These are phyloP conservation scores for Florisuga fusca DNA, from an alignment of 2,797 vertebrate genomes.

Conservation along the genomic window DNA sequence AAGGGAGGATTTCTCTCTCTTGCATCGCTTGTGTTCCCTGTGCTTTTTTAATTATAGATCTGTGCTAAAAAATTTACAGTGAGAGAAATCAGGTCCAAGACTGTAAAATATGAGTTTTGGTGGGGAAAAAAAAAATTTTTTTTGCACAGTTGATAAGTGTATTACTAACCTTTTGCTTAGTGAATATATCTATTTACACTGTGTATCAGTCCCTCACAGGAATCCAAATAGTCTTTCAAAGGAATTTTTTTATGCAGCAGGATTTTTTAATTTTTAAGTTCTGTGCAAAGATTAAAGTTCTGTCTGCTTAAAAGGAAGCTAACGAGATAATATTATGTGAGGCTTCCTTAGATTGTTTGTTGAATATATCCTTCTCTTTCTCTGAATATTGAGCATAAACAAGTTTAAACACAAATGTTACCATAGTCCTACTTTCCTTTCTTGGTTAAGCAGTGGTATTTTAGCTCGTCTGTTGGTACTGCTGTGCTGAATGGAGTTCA, in stretches of 20 bases:
- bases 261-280: background rate
- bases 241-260: background rate
- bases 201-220: background rate
- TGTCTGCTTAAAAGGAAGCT: background rate
- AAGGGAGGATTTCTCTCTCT: background rate
- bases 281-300: background rate
- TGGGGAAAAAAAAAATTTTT: background rate
- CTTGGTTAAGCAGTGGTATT: background rate
- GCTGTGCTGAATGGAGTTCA: conserved; percentile 36
- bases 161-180: background rate
- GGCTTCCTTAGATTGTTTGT: background rate
- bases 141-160: background rate
- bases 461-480: background rate
- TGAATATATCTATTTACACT: background rate
- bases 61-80: background rate
- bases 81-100: background rate
- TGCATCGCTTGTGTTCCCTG: background rate
- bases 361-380: background rate
- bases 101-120: background rate
- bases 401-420: background rate
- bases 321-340: background rate
- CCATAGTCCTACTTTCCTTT: background rate
- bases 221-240: background rate
- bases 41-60: background rate
- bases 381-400: background rate